phyloP scores from a whole-genome alignment of 2,797 vertebrate genomes.

The Gallinago solitaria region DNA sequence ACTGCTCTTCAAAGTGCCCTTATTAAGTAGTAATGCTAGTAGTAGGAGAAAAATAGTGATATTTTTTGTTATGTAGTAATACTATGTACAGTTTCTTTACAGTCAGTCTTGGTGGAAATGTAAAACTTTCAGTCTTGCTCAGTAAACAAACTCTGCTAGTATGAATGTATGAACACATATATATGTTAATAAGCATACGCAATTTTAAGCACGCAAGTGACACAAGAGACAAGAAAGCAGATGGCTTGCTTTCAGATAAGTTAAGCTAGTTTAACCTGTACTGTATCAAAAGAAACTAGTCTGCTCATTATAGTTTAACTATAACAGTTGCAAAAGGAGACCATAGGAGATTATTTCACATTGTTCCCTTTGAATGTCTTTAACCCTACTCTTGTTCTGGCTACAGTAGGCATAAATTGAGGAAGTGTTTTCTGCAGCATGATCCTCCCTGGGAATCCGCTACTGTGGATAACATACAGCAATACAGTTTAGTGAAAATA shows the following conservation, averaged over 20 bases:
- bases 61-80: neutral
- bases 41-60: neutral
- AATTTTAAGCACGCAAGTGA: neutral
- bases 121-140: neutral
- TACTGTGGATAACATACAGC: neutral
- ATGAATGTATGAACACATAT: neutral
- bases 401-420: neutral
- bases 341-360: neutral
- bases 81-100: neutral
- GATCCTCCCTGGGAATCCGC: neutral
- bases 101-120: neutral
- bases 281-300: neutral
- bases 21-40: neutral
- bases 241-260: neutral
- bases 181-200: neutral
- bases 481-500: neutral
- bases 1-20: neutral
- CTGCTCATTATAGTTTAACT: neutral
- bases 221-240: neutral
- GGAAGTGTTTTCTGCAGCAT: neutral
- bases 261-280: neutral
- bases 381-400: neutral
- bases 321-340: neutral
- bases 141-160: neutral
- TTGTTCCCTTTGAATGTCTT: neutral